Percentiles rank a stretch among this genome's conserved stretches.
Evolutionary conservation across 2,888 invertebrate species (phyloP).

Genomic region (Ctenicera cuprea): DNA sequence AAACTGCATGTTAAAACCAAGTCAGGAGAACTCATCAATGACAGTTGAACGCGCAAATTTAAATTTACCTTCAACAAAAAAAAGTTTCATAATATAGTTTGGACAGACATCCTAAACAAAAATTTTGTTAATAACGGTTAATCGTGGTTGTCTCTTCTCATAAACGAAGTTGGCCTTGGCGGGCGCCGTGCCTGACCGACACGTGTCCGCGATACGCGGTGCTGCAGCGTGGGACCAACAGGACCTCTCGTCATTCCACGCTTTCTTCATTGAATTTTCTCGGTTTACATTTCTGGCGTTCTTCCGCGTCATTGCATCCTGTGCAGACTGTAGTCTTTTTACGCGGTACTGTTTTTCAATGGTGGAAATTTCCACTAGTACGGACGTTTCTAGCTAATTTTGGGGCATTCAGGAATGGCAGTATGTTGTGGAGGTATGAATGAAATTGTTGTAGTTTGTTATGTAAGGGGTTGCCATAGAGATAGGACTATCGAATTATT

Average conservation of each 20-base stretch:
- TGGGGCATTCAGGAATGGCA: too few relatives aligned
- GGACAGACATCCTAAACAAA: too few relatives aligned
- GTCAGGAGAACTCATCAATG: too few relatives aligned
- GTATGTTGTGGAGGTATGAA: neutral
- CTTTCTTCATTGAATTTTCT: slow-evolving; percentile 1
- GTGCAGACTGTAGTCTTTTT: neutral
- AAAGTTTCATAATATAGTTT: too few relatives aligned
- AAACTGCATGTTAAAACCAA: too few relatives aligned
- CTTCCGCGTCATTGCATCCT: neutral
- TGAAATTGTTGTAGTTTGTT: too few relatives aligned
- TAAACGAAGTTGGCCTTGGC: slow-evolving; percentile 39
- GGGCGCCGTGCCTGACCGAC: slow-evolving; percentile 38
- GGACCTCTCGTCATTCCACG: slow-evolving; percentile 28
- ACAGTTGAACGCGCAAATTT: too few relatives aligned
- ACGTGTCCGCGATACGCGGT: slow-evolving; percentile 43
- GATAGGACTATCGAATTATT: too few relatives aligned
- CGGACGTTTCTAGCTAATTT: too few relatives aligned
- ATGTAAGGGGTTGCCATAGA: too few relatives aligned
- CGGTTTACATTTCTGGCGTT: neutral
- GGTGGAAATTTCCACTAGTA: neutral
- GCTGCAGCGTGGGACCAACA: slow-evolving; percentile 23
- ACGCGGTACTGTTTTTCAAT: neutral
- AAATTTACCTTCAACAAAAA: too few relatives aligned
- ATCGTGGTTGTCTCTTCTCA: neutral
- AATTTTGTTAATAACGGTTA: neutral